Evolutionary conservation across 2,797 vertebrate genomes (phyloP).

Genomic region (Petrocephalus schoutedeni): DNA sequence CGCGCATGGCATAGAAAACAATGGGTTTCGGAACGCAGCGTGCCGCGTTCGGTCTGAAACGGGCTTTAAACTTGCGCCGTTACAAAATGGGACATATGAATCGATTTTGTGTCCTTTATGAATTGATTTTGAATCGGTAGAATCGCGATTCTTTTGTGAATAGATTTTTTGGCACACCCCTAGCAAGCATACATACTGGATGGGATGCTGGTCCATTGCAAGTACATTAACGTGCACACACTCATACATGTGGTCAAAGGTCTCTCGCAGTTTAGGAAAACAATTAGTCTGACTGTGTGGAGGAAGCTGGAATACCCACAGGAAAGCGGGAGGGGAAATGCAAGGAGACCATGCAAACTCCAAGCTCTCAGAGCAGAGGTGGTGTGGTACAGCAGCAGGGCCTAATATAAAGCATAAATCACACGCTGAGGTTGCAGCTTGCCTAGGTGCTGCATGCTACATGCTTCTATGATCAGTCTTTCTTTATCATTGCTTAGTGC

Average conservation of each 20-base stretch:
- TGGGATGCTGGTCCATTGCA: background rate
- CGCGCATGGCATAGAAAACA: too few relatives aligned
- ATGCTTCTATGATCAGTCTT: background rate
- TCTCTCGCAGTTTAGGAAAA: background rate
- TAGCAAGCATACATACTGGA: background rate
- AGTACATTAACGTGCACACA: background rate
- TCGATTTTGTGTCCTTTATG: too few relatives aligned
- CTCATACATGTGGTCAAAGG: background rate
- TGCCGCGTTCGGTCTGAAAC: too few relatives aligned
- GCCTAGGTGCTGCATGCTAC: background rate
- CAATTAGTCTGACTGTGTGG: background rate
- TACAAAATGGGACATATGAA: too few relatives aligned
- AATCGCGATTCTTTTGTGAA: too few relatives aligned
- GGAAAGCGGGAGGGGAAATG: background rate
- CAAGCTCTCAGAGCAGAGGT: background rate
- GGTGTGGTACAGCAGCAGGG: background rate
- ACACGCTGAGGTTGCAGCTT: background rate
- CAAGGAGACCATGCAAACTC: background rate
- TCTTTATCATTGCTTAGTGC: background rate
- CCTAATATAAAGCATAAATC: background rate
- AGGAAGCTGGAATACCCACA: background rate
- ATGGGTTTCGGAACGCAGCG: too few relatives aligned
- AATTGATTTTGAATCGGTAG: too few relatives aligned
- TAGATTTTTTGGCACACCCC: too few relatives aligned
- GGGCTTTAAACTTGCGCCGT: too few relatives aligned